Conservation (phyloP, 2,797 vertebrate genomes). For the Hemibagrus guttatus region DNA sequence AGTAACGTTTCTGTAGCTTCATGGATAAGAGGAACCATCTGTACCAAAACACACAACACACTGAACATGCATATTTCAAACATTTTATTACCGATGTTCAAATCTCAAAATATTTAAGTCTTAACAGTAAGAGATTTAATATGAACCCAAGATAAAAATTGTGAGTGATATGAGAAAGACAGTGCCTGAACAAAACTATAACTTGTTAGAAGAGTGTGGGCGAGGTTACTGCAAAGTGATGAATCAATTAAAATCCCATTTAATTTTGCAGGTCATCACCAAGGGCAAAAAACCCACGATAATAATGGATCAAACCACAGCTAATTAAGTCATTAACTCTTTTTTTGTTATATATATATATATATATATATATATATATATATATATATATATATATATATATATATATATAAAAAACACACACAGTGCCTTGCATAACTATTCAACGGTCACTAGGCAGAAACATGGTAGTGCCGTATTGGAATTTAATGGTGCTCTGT, state of each 20-base stretch:
- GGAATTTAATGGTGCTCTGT: background rate
- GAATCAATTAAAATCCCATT: slow-evolving; percentile 76
- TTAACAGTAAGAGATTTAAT: background rate
- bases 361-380: background rate
- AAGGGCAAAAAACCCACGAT: slow-evolving; percentile 55
- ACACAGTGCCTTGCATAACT: background rate
- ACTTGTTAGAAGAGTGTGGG: background rate
- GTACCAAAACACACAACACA: slow-evolving; percentile 41
- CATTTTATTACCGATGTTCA: background rate
- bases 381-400: background rate
- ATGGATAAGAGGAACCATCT: slow-evolving; percentile 91
- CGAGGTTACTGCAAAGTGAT: slow-evolving; percentile 41
- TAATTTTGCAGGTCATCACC: slow-evolving; percentile 74
- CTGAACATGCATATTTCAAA: background rate
- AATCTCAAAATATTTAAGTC: background rate
- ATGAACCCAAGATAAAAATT: background rate
- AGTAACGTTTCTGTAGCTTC: slow-evolving; percentile 80
- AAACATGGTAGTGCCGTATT: background rate
- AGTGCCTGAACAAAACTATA: slow-evolving; percentile 8
- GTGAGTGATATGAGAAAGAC: background rate
- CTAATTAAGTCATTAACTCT: slow-evolving; percentile 73
- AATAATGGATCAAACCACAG: slow-evolving; percentile 72
- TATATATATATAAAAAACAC: background rate
- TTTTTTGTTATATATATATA: slow-evolving; percentile 37
- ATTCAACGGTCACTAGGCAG: background rate